Base-by-base conservation (phyloP, 1,140 invertebrate genomes). In the Camponotus floridanus region DNA sequence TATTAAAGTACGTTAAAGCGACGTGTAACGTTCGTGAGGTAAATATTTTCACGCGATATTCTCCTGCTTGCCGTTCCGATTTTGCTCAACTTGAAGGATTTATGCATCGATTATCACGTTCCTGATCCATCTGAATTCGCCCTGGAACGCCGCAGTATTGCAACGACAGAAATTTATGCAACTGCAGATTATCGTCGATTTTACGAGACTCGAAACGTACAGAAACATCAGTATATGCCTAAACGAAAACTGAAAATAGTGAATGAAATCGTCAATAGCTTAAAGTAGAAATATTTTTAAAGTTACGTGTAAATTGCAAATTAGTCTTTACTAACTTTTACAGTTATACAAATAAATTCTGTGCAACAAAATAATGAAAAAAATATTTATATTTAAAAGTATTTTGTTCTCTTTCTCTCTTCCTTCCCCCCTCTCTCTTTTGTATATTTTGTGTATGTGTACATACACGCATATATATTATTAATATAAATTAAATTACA, bases 81-180 rank as follows among this genome's bases (percentile, higher is more conserved):
- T 71, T 73, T 51, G 55, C 45, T 21, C 57, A 57, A 39, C 45
- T 39, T 31, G 48, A 70, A 62, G 71, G 76, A 88, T 89, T 89
- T 86, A 88, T 81, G 87, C 83, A 48, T 76, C 70, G 88, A 89
- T 89, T 81, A 88, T 89, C 87, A 61, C 59, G 48, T 21, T 79
- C 36, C 78, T 70, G 78, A 68, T 81, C 33, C 84, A 74, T 80
- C 57, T 76, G 86, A 88, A 88, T 88, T 78, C 65, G 42, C 65
- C 26, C 65, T 45, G n/a, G 68, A 62, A 45, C 76, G 21, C 59
- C 13, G 26, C 76, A 26, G 74, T 62, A 55, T 67, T 48, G 39
- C 45, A 6, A 64, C 68, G 51, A 62, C 45, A 64, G 51, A 85
- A 86, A 89, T 89, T 89, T 89, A 88, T 76, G 81, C 81, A 70